Base-by-base conservation (phyloP, 2,113 vertebrate species). In the Anhinga rufa region DNA sequence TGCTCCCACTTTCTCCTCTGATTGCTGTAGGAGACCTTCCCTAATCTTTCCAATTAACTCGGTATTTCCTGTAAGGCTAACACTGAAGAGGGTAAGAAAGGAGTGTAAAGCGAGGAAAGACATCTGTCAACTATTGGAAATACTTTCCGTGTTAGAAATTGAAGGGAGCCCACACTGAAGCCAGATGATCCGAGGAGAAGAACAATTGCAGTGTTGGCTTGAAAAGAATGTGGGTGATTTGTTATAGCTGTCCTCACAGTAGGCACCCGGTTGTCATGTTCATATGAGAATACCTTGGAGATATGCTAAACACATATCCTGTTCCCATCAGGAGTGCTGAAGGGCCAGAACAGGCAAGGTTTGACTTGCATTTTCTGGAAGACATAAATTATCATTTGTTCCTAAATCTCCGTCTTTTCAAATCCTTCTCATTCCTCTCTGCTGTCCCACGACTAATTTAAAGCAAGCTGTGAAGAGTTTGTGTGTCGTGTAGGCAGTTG, bases 31-130 rank as follows among this genome's bases (percentile, higher is more conserved):
- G 96, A 98, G 93, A 95, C 97, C 85, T 96, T 97, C 92, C 90
- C 92, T 98, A 98, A 98, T 98, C 97, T 98, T 93, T 95, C 82
- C 96, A 97, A 98, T 98, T 97, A 98, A 93, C 92, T 94, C 49
- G 96, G 96, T 90, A 98, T 98, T 98, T 98, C 98, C 97, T 98
- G 97, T 94, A 78, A 57, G 71, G 94, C 96, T 93, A 62, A 91
- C 95, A 42, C 91, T 51, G 93, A 95, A 92, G 93, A 91, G 96
- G 83, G 89, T 85, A 95, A 95, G 93, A 40, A 93, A 94, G 87
- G 96, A 96, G 96, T 80, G 91, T 31, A 95, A 93, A 92, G 95
- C 57, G 94, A 96, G 95, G 94, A 96, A 96, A 95, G 95, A 98
- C 97, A 97, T 98, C 97, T 98, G 97, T 95, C 96, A 97, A 82